Percentiles rank a stretch among this genome's conserved stretches.
Evolutionary conservation across 2,888 invertebrate genomes (phyloP).

Genomic region (Ochropleura plecta): DNA sequence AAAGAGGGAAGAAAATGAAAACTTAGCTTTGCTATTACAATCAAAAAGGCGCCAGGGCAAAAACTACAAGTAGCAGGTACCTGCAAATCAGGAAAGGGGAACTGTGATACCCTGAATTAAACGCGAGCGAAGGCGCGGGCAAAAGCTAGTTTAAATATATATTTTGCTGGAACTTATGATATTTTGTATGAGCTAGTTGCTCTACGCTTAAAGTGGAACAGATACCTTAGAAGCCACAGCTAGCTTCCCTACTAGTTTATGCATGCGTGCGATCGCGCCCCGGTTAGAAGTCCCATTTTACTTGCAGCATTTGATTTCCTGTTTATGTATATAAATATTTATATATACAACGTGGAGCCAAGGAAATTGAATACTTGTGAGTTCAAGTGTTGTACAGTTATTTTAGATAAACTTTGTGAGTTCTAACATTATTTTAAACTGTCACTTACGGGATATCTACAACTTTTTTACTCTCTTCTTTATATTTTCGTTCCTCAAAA

Average conservation of each 20-base stretch:
- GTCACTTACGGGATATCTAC: no score
- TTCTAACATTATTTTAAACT: not conserved
- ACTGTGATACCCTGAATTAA: no score
- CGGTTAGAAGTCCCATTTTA: conserved; percentile 50
- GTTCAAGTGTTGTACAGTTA: conserved; percentile 7
- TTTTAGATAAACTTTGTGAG: conserved; percentile 7
- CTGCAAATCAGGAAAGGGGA: no score
- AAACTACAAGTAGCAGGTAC: no score
- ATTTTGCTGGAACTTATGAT: no score
- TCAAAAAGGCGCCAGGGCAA: no score
- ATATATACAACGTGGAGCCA: conserved; percentile 35
- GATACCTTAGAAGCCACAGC: not conserved
- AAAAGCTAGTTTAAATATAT: no score
- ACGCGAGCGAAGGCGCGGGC: no score
- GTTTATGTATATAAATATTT: conserved; percentile 45
- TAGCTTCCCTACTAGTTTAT: conserved; percentile 52
- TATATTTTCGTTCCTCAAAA: no score
- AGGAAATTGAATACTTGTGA: conserved; percentile 55
- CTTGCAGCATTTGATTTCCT: conserved; percentile 62
- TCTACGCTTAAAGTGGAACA: not conserved
- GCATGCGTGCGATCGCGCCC: conserved; percentile 55
- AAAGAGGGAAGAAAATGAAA: no score
- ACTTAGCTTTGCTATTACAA: no score
- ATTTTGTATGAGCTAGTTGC: not conserved
- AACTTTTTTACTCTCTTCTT: no score